Conservation (phyloP, 2,797 vertebrate species). For the Molossus alvarezi region DNA sequence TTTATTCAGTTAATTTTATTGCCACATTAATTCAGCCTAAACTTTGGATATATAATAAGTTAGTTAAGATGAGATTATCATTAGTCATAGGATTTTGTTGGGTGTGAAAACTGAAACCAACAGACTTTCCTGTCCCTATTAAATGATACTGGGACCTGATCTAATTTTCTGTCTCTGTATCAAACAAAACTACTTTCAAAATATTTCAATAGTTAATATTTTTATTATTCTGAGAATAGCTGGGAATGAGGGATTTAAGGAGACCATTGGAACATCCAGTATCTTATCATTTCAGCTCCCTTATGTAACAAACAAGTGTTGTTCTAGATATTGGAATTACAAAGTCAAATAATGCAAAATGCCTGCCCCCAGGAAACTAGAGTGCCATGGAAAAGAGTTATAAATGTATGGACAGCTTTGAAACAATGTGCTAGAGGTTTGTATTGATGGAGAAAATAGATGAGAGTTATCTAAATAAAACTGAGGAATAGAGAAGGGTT, state of each 20-base stretch:
- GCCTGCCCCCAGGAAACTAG: neutral
- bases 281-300: neutral
- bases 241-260: neutral
- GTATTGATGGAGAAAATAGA: neutral
- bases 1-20: slow-evolving; percentile 45
- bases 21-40: slow-evolving; percentile 47
- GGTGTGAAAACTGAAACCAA: slow-evolving; percentile 16
- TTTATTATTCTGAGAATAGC: neutral
- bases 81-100: neutral
- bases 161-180: neutral
- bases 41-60: slow-evolving; percentile 7
- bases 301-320: neutral
- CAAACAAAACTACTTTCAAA: neutral
- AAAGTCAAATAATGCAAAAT: neutral
- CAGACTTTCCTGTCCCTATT: slow-evolving; percentile 34
- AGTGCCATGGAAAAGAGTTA: neutral
- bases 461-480: neutral
- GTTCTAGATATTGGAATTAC: neutral
- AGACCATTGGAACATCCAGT: neutral
- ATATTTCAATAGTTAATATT: neutral
- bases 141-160: neutral
- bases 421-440: neutral
- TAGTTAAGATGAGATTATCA: slow-evolving; percentile 51
- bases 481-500: neutral
- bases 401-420: neutral